Evolutionary conservation across 2,797 vertebrate genomes (phyloP).

Genomic region (Pyrocephalus nanus): DNA sequence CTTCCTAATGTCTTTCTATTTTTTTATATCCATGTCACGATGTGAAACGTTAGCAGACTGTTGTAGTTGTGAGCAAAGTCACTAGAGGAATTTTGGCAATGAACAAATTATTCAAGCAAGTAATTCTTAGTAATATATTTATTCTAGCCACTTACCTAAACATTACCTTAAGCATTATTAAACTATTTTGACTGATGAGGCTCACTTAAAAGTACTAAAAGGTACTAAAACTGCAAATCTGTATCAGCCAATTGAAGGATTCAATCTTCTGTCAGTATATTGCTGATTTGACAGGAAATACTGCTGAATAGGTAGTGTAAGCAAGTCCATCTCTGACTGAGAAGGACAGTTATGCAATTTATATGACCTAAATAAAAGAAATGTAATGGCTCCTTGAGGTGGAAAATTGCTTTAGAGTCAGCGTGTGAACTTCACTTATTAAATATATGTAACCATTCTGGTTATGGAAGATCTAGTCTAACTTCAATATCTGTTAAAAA

Average conservation of each 20-base stretch:
- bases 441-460: not conserved
- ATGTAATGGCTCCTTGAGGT: not conserved
- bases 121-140: not conserved
- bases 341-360: constrained; percentile 15
- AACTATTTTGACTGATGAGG: not conserved
- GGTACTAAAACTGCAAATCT: not conserved
- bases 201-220: not conserved
- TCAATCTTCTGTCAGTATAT: not conserved
- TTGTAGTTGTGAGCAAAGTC: not conserved
- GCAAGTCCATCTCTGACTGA: not conserved
- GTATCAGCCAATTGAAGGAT: not conserved
- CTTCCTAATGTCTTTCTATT: not conserved
- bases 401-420: not conserved
- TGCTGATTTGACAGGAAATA: constrained; percentile 28
- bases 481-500: not conserved
- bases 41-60: not conserved
- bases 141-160: not conserved
- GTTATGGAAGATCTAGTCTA: not conserved
- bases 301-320: not conserved
- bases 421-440: not conserved
- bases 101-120: not conserved
- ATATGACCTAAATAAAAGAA: constrained; percentile 11
- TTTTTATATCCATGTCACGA: not conserved
- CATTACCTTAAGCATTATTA: not conserved
- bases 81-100: not conserved